A percentile compares a stretch with the other conserved stretches of the same genome.
These are phyloP conservation scores for Oryzias javanicus DNA, from an alignment of 2,113 vertebrate species.

Conservation along the genomic window DNA sequence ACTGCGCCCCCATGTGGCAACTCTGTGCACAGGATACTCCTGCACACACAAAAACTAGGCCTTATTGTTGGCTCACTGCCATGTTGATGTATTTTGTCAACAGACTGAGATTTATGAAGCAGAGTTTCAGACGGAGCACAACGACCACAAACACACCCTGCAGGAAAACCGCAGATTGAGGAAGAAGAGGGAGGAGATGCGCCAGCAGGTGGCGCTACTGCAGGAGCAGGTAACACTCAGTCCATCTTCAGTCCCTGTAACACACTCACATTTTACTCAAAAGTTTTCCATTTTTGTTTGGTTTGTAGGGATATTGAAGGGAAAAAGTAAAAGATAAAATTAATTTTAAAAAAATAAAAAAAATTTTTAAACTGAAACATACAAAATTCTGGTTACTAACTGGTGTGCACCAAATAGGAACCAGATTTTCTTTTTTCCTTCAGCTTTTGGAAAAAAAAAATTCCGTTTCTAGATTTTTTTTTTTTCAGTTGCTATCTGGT, in stretches of 20 bases:
- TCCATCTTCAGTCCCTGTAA: too few relatives aligned
- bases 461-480: too few relatives aligned
- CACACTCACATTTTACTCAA: too few relatives aligned
- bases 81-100: constrained; percentile 28
- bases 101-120: constrained; percentile 82
- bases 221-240: constrained; percentile 77
- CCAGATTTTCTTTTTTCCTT: too few relatives aligned
- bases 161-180: constrained; percentile 78
- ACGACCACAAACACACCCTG: constrained; percentile 75
- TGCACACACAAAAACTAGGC: constrained; percentile 8
- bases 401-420: too few relatives aligned
- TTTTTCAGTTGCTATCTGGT: too few relatives aligned
- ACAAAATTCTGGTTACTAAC: too few relatives aligned
- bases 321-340: too few relatives aligned
- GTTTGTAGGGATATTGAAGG: background rate
- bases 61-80: constrained; percentile 20
- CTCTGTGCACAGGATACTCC: background rate
- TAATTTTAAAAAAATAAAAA: too few relatives aligned
- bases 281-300: background rate
- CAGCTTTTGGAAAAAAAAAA: too few relatives aligned
- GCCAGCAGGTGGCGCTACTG: constrained; percentile 79
- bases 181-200: constrained; percentile 77
- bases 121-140: constrained; percentile 78
- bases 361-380: too few relatives aligned
- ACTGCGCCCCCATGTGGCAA: constrained; percentile 69